phyloP scores from a whole-genome alignment of 2,797 vertebrate species.

The Lepus townsendii region DNA sequence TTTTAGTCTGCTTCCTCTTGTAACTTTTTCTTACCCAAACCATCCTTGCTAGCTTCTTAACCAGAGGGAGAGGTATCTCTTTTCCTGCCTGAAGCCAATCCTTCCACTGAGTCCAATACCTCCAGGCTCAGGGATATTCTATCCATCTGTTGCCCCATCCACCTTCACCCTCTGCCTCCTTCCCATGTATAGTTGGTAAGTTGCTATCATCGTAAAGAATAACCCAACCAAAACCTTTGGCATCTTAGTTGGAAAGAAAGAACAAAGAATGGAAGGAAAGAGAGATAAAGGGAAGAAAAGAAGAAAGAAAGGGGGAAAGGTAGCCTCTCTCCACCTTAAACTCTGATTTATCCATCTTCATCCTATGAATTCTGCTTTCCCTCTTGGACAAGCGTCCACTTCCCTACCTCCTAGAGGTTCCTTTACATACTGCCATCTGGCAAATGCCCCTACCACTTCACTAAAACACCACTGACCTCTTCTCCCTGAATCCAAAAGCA shows the following conservation, averaged over 20 bases:
- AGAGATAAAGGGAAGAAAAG: not conserved
- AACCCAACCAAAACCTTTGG: constrained; percentile 25
- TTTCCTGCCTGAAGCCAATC: constrained; percentile 11
- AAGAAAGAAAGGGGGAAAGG: constrained; percentile 15
- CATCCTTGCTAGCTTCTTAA: constrained; percentile 19
- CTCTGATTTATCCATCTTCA: not conserved
- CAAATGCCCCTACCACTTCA: not conserved
- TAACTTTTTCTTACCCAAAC: constrained; percentile 49
- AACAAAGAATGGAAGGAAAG: not conserved
- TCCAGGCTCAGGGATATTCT: not conserved
- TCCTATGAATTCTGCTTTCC: not conserved
- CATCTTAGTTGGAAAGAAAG: not conserved
- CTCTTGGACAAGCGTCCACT: not conserved
- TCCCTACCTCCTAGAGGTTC: not conserved
- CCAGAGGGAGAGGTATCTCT: not conserved
- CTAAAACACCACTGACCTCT: constrained; percentile 27
- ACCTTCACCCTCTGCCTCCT: not conserved
- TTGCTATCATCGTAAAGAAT: constrained; percentile 52
- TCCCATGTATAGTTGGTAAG: not conserved
- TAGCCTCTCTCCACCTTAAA: not conserved
- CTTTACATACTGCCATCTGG: not conserved
- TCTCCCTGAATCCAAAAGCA: constrained; percentile 34
- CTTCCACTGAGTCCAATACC: not conserved
- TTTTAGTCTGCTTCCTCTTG: constrained; percentile 4
- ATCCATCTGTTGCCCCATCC: not conserved